A percentile compares a stretch with the other conserved stretches of the same genome.
phyloP scores from a whole-genome alignment of 2,888 invertebrate species.

The Lymantria monacha region DNA sequence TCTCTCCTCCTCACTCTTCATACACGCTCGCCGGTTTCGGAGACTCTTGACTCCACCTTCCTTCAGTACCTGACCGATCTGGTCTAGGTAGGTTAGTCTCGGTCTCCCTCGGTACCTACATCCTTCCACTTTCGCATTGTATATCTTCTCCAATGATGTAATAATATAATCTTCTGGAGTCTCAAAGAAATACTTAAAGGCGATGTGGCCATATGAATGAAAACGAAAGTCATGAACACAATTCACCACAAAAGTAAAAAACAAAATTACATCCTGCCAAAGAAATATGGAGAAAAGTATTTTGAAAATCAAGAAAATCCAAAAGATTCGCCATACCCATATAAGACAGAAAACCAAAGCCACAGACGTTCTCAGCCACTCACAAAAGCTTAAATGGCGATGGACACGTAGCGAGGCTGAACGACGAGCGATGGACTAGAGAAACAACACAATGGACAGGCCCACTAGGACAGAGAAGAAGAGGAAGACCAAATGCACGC shows the following conservation, averaged over 20 bases:
- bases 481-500: neutral
- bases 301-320: slow-evolving; percentile 2
- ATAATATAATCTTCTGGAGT: too few relatives aligned
- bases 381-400: slow-evolving; percentile 8
- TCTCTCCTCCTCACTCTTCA: too few relatives aligned
- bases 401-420: slow-evolving; percentile 7
- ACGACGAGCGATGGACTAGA: slow-evolving; percentile 1
- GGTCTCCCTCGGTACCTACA: too few relatives aligned
- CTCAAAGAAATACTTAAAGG: slow-evolving; percentile 2
- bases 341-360: slow-evolving; percentile 8
- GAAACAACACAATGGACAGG: slow-evolving; percentile 1
- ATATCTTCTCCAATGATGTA: too few relatives aligned
- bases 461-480: neutral
- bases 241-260: slow-evolving; percentile 1
- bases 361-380: slow-evolving; percentile 5
- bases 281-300: slow-evolving; percentile 10
- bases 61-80: too few relatives aligned
- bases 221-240: slow-evolving; percentile 9
- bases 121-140: too few relatives aligned
- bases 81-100: too few relatives aligned
- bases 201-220: neutral
- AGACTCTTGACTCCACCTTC: too few relatives aligned
- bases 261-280: slow-evolving; percentile 1
- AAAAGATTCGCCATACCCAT: slow-evolving; percentile 1
- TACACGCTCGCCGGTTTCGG: too few relatives aligned